Percentiles rank a stretch among this genome's conserved stretches.
Evolutionary conservation across 2,797 vertebrate genomes (phyloP).

Genomic region (Heteromormyrus szaboi): DNA sequence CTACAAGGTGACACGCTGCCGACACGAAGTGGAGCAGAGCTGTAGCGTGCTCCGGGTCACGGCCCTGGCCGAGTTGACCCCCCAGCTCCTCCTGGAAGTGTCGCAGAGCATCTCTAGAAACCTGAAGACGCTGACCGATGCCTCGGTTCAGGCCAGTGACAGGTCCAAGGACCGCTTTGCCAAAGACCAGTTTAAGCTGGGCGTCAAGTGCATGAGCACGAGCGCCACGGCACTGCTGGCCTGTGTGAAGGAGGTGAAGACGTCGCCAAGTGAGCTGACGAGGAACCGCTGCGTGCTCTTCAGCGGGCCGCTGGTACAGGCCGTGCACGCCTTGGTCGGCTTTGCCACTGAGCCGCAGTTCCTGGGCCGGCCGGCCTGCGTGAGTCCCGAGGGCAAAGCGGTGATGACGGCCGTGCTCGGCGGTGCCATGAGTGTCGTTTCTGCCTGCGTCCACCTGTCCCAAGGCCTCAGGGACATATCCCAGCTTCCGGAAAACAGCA

Average conservation of each 20-base stretch:
- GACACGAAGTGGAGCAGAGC: constrained; percentile 92
- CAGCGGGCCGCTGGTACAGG: constrained; percentile 83
- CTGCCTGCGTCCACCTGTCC: constrained; percentile 93
- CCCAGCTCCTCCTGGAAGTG: constrained; percentile 87
- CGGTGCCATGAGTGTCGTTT: constrained; percentile 97
- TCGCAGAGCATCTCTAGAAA: constrained; percentile 91
- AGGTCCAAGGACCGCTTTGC: constrained; percentile 87
- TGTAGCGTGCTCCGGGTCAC: constrained; percentile 78
- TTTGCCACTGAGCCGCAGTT: constrained; percentile 97
- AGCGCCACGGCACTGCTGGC: constrained; percentile 90
- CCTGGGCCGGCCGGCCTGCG: constrained; percentile 80
- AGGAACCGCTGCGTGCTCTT: constrained; percentile 86
- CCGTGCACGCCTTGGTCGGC: constrained; percentile 85
- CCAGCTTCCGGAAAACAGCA: constrained; percentile 88
- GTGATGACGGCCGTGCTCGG: constrained; percentile 95
- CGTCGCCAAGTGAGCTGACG: constrained; percentile 83
- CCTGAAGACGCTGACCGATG: constrained; percentile 89
- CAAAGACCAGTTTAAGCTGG: constrained; percentile 91
- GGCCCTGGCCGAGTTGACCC: constrained; percentile 78
- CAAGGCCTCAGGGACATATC: constrained; percentile 97
- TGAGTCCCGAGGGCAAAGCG: constrained; percentile 86
- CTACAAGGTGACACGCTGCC: constrained; percentile 91
- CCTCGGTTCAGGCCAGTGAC: constrained; percentile 86
- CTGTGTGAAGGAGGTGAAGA: constrained; percentile 90
- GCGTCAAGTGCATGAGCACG: constrained; percentile 92